A percentile compares a stretch with the other conserved stretches of the same genome.
These are phyloP conservation scores for Erpornis zantholeuca DNA, from an alignment of 2,113 vertebrate species.

Conservation along the genomic window DNA sequence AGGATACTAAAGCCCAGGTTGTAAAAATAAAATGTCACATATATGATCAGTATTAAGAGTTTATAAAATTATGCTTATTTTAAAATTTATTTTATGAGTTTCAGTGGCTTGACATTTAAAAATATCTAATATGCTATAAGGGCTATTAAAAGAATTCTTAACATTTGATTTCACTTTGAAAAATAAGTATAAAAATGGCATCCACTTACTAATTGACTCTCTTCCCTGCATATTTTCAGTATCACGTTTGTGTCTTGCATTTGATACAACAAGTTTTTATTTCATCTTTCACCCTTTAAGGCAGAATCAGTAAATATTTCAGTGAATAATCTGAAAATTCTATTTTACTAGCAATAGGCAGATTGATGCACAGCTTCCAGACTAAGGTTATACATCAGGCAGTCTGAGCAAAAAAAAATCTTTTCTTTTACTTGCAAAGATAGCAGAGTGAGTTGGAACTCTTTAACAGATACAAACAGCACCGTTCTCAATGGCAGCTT, in stretches of 20 bases:
- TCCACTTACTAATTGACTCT: not conserved
- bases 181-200: not conserved
- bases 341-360: not conserved
- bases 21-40: not conserved
- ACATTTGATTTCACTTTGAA: conserved; percentile 20
- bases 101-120: conserved; percentile 30
- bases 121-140: not conserved
- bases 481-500: not conserved
- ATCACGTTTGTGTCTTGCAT: not conserved
- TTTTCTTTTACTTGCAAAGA: not conserved
- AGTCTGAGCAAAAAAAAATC: not conserved
- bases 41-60: not conserved
- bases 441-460: not conserved
- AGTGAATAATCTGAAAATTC: conserved; percentile 9
- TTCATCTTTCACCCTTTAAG: not conserved
- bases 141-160: conserved; percentile 32
- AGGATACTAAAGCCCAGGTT: not conserved
- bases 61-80: conserved; percentile 9
- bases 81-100: conserved; percentile 1
- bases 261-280: not conserved
- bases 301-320: conserved; percentile 12
- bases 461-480: not conserved
- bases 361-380: not conserved
- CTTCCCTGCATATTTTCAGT: not conserved
- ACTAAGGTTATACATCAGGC: not conserved